phyloP scores from a whole-genome alignment of 2,888 invertebrate species.

The Geophilus truncorum region DNA sequence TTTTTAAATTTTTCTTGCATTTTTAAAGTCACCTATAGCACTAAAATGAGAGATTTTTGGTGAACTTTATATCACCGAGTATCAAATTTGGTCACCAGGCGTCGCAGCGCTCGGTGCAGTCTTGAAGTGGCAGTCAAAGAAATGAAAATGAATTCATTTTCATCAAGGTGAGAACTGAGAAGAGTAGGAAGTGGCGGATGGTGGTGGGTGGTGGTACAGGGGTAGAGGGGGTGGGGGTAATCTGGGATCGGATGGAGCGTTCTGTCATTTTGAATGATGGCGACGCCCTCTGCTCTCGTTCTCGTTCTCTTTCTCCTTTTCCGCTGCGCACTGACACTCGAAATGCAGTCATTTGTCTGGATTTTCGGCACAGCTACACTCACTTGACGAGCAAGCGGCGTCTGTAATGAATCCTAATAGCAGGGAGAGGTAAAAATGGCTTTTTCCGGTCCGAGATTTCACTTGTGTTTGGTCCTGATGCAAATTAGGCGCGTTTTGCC shows the following conservation, averaged over 20 bases:
- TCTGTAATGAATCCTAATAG: conserved; percentile 33
- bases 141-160: background rate
- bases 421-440: background rate
- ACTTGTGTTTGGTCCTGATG: conserved; percentile 2
- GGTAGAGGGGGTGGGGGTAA: background rate
- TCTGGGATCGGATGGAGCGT: background rate
- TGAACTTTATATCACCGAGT: no score
- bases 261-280: conserved; percentile 31
- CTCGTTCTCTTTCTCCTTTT: background rate
- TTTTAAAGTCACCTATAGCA: no score
- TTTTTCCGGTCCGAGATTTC: conserved; percentile 28
- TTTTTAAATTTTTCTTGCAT: no score
- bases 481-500: conserved; percentile 30
- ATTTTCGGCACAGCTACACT: conserved; percentile 31
- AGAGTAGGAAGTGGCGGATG: background rate
- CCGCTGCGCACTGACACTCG: conserved; percentile 22
- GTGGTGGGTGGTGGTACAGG: background rate
- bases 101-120: no score
- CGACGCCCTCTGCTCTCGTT: background rate
- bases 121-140: no score
- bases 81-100: no score
- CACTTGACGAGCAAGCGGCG: background rate
- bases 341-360: conserved; percentile 34
- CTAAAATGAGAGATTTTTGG: no score
- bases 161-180: background rate